phyloP scores from a whole-genome alignment of 1,140 invertebrate genomes.

The Cherax quadricarinatus region DNA sequence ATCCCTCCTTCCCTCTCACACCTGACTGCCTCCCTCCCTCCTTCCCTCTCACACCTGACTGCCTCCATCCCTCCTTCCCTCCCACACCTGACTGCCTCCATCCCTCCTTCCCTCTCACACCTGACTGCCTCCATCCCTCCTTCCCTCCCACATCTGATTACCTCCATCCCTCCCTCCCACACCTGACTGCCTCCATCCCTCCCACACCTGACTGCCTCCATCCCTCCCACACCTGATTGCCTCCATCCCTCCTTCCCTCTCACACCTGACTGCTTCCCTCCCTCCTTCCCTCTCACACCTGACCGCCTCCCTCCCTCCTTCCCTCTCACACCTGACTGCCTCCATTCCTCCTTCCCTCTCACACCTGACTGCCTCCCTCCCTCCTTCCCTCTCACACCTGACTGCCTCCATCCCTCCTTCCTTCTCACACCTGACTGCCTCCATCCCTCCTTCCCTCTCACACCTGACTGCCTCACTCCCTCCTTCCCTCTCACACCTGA shows the following conservation, averaged over 20 bases:
- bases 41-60: no score
- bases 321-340: no score
- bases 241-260: no score
- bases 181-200: not conserved
- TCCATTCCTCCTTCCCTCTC: not conserved
- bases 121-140: no score
- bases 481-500: not conserved
- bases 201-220: no score
- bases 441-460: not conserved
- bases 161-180: not conserved
- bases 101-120: not conserved
- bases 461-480: not conserved
- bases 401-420: no score
- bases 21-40: no score
- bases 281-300: not conserved
- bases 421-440: no score
- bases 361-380: not conserved
- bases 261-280: no score
- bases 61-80: not conserved
- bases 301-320: no score
- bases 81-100: not conserved
- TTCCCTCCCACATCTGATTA: no score
- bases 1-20: not conserved
- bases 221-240: not conserved
- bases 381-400: not conserved